Base-by-base conservation (phyloP, 2,113 vertebrate species). In the Eulacestoma nigropectus region DNA sequence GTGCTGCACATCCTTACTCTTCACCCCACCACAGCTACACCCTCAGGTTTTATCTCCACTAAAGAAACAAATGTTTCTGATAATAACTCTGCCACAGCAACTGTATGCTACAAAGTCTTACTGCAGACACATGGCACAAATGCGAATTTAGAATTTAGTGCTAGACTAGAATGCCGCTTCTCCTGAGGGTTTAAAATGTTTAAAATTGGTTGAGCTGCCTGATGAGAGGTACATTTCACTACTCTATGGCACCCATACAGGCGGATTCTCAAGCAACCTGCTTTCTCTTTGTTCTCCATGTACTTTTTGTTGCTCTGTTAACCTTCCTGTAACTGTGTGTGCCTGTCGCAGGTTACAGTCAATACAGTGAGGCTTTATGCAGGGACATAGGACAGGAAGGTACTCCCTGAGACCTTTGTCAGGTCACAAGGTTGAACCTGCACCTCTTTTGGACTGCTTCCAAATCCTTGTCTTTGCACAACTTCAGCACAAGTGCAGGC, bases 401-500 rank as follows among this genome's bases (percentile, higher is more conserved):
- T 57, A 74, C 41, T 91, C n/a, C 41, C 39, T 0, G 7, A 87
- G 83, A 84, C 57, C 26, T 49, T 82, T 68, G n/a, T 68, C 18
- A 87, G 62, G 62, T 84, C 65, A 50, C 18, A 52, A 19, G 16
- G 52, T 59, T 84, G 84, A 96, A 94, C 44, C 37, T 70, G 70
- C 55, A 88, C 11, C 92, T 95, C 79, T 91, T 89, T 46, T 85
- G 63, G 87, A 63, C 27, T 33, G 46, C 25, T 84, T 86, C 79
- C 92, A 93, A 84, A 80, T 63, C 70, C 55, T 85, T 57, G 62
- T 65, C 85, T 94, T 93, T 90, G 78, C 49, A 73, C 29, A 86
- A n/a, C 50, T 83, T 74, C 85, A 88, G 59, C 37, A 82, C 3
- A 6, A 86, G 25, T 3, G 50, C 75, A 88, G 70, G 55, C 78